Evolutionary conservation across 2,797 vertebrate genomes (phyloP), one percentile per base, ranked within the genome.

Genomic region (Danio choprae): DNA sequence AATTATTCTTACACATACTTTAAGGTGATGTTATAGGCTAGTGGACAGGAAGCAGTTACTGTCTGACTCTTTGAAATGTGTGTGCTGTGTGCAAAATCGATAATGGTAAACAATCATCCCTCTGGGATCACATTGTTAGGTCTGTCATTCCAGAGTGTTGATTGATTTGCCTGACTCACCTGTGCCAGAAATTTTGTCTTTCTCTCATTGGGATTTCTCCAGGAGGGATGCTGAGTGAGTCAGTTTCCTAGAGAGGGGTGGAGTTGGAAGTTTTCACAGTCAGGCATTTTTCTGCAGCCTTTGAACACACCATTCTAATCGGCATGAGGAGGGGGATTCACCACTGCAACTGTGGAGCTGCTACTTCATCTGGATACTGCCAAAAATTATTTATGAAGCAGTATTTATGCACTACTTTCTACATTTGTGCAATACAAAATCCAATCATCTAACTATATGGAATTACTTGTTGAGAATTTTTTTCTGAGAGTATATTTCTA

Each of bases 291-390:
- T 77, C 67, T 59, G 74, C 77, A 76, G 81, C 53, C 63, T 81
- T 68, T 65, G 48, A 79, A 83, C 68, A 82, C 50, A 51, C 77
- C 40, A 36, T 76, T 51, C 43, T 79, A 76, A 74, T 58, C 8
- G 1, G 63, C 20, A 74, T 46, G 36, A 60, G 41, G 71, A 46
- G 70, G 76, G 62, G 55, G 29, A 43, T 74, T 85, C 68, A 58
- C 84, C 84, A 59, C 77, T 60, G 77, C 83, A 85, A 81, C 80
- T 43, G 51, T n/a, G n/a, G 68, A 75, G 70, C 60, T 74, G 65
- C 53, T 60, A 9, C 16, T 41, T 44, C 20, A 43, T 75, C 59
- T 79, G 50, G 73, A 46, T 65, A 44, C 48, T 55, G 50, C 36
- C 68, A 55, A 55, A 55, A 70, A 70, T 41, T 70, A 41, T 20